These are phyloP conservation scores for Etheostoma cragini DNA, from an alignment of 2,113 vertebrate species.

Conservation along the genomic window DNA sequence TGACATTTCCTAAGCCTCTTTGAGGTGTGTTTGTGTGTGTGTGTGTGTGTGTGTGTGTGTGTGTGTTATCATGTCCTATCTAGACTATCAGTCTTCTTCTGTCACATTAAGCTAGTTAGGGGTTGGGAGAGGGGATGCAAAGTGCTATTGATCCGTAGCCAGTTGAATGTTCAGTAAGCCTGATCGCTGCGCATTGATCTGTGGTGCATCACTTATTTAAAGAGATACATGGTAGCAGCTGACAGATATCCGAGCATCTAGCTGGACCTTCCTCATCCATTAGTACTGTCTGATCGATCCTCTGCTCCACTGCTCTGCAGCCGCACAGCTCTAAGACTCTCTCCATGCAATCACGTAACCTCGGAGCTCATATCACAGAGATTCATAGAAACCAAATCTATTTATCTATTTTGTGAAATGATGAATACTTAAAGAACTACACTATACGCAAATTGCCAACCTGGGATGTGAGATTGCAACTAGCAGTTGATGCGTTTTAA, in stretches of 20 bases:
- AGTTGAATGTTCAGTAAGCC: constrained; percentile 60
- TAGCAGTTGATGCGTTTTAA: neutral
- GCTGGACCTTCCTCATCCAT: constrained; percentile 69
- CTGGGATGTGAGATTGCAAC: neutral
- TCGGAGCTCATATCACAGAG: constrained; percentile 11
- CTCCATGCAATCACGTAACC: constrained; percentile 41
- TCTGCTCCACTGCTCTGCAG: constrained; percentile 9
- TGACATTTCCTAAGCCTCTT: constrained; percentile 44
- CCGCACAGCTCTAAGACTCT: constrained; percentile 10
- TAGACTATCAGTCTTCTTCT: constrained; percentile 51
- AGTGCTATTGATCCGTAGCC: constrained; percentile 75
- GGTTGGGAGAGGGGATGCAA: constrained; percentile 50
- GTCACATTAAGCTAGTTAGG: constrained; percentile 68
- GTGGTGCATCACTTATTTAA: constrained; percentile 51
- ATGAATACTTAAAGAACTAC: neutral
- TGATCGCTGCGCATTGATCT: constrained; percentile 65
- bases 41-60: constrained; percentile 26
- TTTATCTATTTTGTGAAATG: neutral
- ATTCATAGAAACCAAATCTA: constrained; percentile 23
- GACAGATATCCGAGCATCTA: constrained; percentile 63
- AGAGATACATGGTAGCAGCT: constrained; percentile 63
- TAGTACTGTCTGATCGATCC: constrained; percentile 70
- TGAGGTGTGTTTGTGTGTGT: constrained; percentile 1
- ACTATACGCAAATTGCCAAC: neutral
- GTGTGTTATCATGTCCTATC: constrained; percentile 22